phyloP scores from a whole-genome alignment of 2,113 vertebrate genomes.

The Chrysemys picta region DNA sequence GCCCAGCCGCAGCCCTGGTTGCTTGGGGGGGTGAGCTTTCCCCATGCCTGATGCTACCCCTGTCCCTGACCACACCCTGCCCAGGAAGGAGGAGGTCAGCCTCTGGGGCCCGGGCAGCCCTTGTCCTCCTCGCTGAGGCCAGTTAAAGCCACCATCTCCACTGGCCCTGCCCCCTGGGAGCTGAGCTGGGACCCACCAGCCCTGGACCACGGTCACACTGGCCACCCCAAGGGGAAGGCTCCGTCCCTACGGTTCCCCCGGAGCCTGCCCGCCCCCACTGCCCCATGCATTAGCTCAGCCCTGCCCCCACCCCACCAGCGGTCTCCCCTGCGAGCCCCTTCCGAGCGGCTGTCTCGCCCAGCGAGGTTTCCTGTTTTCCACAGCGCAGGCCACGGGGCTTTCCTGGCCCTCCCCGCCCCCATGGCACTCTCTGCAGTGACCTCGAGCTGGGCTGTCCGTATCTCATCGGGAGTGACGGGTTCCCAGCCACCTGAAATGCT shows the following conservation, averaged over 20 bases:
- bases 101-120: not conserved
- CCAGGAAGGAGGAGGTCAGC: not conserved
- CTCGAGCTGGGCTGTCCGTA: too few relatives aligned
- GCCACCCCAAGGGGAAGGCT: accelerated
- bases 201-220: not conserved
- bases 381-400: not conserved
- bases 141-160: not conserved
- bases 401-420: not conserved
- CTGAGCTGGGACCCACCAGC: not conserved
- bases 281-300: not conserved
- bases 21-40: too few relatives aligned
- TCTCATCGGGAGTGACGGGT: not conserved
- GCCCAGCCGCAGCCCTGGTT: too few relatives aligned
- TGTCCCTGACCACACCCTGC: too few relatives aligned
- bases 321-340: not conserved
- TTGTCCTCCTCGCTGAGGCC: not conserved
- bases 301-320: accelerated
- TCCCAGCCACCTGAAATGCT: not conserved
- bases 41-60: too few relatives aligned
- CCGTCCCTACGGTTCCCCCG: not conserved
- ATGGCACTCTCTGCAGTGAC: not conserved
- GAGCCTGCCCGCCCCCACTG: not conserved
- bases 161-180: not conserved
- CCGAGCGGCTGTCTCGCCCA: not conserved
- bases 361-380: slow-evolving; percentile 57